Percentiles rank a stretch among this genome's conserved stretches.
Conservation (phyloP, 1,140 invertebrate genomes). For the Aphidius ervi region DNA sequence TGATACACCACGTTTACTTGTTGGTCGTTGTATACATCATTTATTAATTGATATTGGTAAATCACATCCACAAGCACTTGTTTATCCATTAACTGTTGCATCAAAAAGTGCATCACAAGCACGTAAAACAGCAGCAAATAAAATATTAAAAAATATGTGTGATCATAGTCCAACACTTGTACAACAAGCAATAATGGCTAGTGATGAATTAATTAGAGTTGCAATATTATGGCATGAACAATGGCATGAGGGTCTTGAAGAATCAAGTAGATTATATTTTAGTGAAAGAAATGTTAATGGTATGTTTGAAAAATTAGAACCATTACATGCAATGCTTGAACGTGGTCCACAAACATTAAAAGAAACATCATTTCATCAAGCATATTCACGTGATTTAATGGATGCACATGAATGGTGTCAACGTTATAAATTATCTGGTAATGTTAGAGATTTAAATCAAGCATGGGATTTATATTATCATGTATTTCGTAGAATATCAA, state of each 20-base stretch:
- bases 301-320: conserved; percentile 94
- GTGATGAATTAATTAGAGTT: conserved; percentile 95
- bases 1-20: conserved; percentile 84
- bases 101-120: conserved; percentile 86
- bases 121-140: conserved; percentile 87
- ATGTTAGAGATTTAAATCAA: conserved; percentile 88
- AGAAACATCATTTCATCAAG: conserved; percentile 94
- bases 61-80: conserved; percentile 80
- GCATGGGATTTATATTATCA: conserved; percentile 99
- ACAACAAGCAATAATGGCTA: conserved; percentile 89
- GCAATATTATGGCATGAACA: conserved; percentile 99
- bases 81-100: conserved; percentile 96
- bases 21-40: conserved; percentile 87
- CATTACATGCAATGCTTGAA: conserved; percentile 90
- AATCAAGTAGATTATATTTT: conserved; percentile 93
- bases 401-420: conserved; percentile 95
- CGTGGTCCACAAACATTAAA: conserved; percentile 92
- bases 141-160: conserved; percentile 92
- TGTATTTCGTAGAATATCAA: conserved; percentile 90
- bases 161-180: conserved; percentile 90
- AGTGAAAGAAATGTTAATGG: conserved; percentile 90
- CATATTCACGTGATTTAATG: conserved; percentile 89
- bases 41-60: conserved; percentile 93
- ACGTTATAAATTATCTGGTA: conserved; percentile 77
- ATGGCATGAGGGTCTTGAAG: conserved; percentile 98